Percentiles rank a stretch among this genome's conserved stretches.
Evolutionary conservation across 2,888 invertebrate species (phyloP).

Genomic region (Camptogramma bilineatum): DNA sequence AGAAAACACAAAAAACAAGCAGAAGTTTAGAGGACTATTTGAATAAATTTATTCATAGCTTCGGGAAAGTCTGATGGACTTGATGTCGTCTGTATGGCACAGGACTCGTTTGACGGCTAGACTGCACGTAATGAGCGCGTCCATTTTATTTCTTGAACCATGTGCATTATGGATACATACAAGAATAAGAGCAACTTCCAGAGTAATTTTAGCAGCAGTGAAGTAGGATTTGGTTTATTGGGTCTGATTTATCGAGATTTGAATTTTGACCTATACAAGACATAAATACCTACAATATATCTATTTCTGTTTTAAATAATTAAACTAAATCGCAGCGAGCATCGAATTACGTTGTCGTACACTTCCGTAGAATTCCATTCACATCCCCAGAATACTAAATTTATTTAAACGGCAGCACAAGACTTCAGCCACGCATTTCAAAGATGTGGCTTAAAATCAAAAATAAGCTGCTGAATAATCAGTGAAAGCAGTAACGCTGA

Average conservation of each 20-base stretch:
- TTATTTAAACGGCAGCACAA: constrained; percentile 13
- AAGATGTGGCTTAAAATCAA: constrained; percentile 44
- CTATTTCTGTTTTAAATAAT: background rate
- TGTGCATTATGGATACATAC: constrained; percentile 10
- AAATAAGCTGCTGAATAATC: constrained; percentile 63
- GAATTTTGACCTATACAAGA: background rate
- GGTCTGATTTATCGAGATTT: background rate
- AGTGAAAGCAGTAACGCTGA: constrained; percentile 49
- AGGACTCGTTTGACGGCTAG: constrained; percentile 13
- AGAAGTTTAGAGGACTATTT: constrained; percentile 19
- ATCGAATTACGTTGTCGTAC: background rate
- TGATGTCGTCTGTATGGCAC: constrained; percentile 9
- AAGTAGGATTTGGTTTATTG: background rate
- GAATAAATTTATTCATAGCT: constrained; percentile 9
- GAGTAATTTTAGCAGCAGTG: constrained; percentile 11
- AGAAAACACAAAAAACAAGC: constrained; percentile 18
- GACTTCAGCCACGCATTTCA: constrained; percentile 14
- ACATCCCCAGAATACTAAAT: background rate
- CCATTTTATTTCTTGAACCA: background rate
- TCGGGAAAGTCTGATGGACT: constrained; percentile 19
- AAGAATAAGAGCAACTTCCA: constrained; percentile 7
- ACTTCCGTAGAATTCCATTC: background rate
- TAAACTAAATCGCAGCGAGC: background rate
- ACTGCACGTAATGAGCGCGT: background rate
- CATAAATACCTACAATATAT: background rate